Percentiles rank a stretch among this genome's conserved stretches.
These are phyloP conservation scores for Loris lydekkerianus DNA, from an alignment of 2,797 vertebrate species.

Conservation along the genomic window DNA sequence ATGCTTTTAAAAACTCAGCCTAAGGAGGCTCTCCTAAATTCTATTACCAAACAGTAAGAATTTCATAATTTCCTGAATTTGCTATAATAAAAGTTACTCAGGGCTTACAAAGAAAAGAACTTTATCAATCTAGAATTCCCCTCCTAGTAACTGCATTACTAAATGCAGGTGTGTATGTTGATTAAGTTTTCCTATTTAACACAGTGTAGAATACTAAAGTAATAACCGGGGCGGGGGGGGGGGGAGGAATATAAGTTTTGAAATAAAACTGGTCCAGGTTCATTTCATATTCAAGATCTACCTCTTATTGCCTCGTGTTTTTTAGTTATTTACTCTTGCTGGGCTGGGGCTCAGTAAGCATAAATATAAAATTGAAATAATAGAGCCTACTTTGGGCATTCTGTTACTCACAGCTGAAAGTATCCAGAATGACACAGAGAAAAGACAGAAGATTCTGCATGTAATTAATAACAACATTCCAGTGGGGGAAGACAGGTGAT, in stretches of 20 bases:
- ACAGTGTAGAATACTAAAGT: not conserved
- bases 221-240: not conserved
- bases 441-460: not conserved
- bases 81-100: not conserved
- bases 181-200: not conserved
- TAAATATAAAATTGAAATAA: not conserved
- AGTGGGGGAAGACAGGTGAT: not conserved
- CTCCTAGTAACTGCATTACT: not conserved
- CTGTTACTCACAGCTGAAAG: not conserved
- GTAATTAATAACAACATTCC: not conserved
- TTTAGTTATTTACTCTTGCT: not conserved
- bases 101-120: not conserved
- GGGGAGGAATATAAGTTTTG: not conserved
- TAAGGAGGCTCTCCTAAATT: not conserved
- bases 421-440: not conserved
- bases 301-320: not conserved
- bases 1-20: not conserved
- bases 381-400: not conserved
- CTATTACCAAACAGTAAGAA: slow-evolving; percentile 23
- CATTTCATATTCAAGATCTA: not conserved
- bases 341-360: not conserved
- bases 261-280: slow-evolving; percentile 8
- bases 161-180: not conserved
- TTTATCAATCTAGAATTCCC: not conserved
- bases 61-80: slow-evolving; percentile 35